Conservation (phyloP, 2,888 invertebrate species). For the Melitaea athalia region DNA sequence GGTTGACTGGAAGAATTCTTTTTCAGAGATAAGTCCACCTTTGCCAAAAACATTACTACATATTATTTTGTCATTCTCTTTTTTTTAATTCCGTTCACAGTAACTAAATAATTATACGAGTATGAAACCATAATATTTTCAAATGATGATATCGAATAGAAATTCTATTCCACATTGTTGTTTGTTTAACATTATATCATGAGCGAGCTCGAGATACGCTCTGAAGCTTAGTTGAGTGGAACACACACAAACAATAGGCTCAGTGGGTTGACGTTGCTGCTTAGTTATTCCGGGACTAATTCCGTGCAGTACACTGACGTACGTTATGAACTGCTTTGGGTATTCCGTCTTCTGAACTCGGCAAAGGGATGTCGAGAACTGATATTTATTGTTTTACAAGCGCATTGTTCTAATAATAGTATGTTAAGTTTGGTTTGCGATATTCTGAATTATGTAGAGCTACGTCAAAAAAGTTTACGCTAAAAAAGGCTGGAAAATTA, state of each 20-base stretch:
- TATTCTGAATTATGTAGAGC: too few relatives aligned
- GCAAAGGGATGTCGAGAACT: neutral
- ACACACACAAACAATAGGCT: constrained; percentile 28
- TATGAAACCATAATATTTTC: too few relatives aligned
- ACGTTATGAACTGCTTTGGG: constrained; percentile 16
- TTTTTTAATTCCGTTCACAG: too few relatives aligned
- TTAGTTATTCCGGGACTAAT: constrained; percentile 34
- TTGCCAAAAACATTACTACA: too few relatives aligned
- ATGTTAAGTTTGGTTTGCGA: neutral
- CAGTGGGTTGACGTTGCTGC: constrained; percentile 24
- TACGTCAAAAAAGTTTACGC: too few relatives aligned
- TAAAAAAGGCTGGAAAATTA: too few relatives aligned
- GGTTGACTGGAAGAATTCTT: too few relatives aligned
- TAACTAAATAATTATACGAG: too few relatives aligned
- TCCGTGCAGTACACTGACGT: constrained; percentile 19
- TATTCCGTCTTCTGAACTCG: constrained; percentile 18
- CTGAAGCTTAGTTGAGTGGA: constrained; percentile 30
- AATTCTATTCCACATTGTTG: constrained; percentile 12
- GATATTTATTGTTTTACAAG: neutral
- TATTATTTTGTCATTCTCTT: too few relatives aligned
- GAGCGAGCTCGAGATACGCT: constrained; percentile 16
- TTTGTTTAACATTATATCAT: constrained; percentile 19
- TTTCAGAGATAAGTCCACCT: too few relatives aligned
- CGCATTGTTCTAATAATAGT: neutral
- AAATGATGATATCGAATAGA: neutral